A percentile compares a stretch with the other conserved stretches of the same genome.
phyloP scores from a whole-genome alignment of 2,888 invertebrate species.

The Caenorhabditis angaria region DNA sequence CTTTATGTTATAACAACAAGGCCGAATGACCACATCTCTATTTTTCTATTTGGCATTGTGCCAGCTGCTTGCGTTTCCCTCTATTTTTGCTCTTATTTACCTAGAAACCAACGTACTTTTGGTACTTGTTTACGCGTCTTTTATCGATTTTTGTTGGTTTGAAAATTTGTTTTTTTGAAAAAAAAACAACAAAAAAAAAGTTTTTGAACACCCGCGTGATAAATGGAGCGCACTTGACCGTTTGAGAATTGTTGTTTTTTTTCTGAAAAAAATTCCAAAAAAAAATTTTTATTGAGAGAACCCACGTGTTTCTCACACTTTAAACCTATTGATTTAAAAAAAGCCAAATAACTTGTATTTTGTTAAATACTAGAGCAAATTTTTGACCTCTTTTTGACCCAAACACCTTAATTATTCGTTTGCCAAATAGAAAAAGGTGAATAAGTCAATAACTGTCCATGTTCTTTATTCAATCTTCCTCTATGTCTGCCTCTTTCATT shows the following conservation, averaged over 20 bases:
- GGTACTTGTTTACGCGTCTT: background rate
- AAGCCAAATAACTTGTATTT: no score
- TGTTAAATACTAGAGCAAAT: no score
- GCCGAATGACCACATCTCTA: constrained; percentile 1
- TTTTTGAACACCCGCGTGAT: background rate
- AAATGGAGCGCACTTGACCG: background rate
- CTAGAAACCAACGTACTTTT: background rate
- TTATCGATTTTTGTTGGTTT: no score
- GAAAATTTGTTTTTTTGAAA: background rate
- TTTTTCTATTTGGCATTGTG: background rate
- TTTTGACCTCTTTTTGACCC: no score
- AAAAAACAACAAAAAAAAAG: background rate
- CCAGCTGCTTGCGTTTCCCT: no score
- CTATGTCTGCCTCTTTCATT: background rate
- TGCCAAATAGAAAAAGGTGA: background rate
- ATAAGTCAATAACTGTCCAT: background rate
- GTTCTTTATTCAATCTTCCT: background rate
- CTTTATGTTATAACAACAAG: background rate
- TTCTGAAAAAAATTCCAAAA: no score
- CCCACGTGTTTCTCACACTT: no score
- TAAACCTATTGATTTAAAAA: no score
- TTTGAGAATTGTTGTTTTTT: background rate
- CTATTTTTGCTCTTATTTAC: background rate
- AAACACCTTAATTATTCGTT: no score
- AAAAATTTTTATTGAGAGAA: no score